These are phyloP conservation scores for Pantherophis alleghaniensis DNA, from an alignment of 2,797 vertebrate genomes.

Conservation along the genomic window DNA sequence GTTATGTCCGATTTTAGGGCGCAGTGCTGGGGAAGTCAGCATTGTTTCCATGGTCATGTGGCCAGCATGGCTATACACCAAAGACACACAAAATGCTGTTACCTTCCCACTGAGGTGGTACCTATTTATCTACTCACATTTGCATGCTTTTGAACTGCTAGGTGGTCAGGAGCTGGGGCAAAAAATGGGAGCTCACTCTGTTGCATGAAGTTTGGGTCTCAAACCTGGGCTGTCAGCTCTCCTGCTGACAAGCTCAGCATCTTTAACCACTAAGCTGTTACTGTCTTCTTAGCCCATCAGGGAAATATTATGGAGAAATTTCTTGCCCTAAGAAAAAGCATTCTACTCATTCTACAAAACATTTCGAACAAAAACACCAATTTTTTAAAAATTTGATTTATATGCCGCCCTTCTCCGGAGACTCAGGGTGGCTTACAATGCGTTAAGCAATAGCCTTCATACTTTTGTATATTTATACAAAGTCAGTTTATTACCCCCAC, in stretches of 20 bases:
- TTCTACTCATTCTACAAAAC: not conserved
- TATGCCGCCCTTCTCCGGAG: too few relatives aligned
- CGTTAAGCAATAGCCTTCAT: too few relatives aligned
- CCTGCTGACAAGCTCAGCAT: not conserved
- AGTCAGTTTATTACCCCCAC: too few relatives aligned
- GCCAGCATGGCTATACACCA: not conserved
- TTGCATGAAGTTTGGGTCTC: not conserved
- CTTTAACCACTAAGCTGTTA: not conserved
- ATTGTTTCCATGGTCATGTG: not conserved
- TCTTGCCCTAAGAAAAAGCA: not conserved
- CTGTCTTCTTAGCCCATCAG: not conserved
- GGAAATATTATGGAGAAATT: not conserved
- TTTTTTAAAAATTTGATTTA: too few relatives aligned
- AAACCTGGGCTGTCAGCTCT: not conserved
- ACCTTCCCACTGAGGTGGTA: not conserved
- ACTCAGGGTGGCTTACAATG: too few relatives aligned
- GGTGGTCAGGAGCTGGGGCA: not conserved
- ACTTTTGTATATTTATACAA: too few relatives aligned
- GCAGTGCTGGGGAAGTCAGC: not conserved
- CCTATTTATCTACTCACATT: not conserved
- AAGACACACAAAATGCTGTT: not conserved
- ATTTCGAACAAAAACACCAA: not conserved
- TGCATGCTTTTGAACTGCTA: not conserved
- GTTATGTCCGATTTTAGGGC: not conserved
- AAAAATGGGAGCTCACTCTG: not conserved